Evolutionary conservation across 1,140 invertebrate species (phyloP).

Genomic region (Rhagoletis zephyria): DNA sequence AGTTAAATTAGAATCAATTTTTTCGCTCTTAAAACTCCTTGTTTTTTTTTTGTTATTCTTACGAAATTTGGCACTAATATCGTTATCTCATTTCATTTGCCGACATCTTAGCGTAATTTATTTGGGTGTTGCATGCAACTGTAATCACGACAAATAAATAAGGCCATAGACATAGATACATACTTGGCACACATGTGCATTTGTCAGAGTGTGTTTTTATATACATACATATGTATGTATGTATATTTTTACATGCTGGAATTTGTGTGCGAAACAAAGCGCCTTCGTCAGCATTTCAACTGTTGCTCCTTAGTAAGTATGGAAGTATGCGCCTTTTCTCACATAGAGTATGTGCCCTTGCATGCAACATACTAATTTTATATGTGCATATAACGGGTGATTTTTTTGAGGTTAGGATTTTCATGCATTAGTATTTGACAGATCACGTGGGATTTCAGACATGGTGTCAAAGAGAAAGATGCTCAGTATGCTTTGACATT

Average conservation of each 20-base stretch:
- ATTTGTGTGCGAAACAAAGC: background rate
- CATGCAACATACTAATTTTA: background rate
- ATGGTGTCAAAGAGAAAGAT: too few relatives aligned
- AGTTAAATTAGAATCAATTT: too few relatives aligned
- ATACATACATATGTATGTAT: background rate
- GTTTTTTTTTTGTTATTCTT: background rate
- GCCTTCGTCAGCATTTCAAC: background rate
- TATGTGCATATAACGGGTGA: too few relatives aligned
- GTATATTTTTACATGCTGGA: background rate
- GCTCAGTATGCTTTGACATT: too few relatives aligned
- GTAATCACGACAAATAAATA: background rate
- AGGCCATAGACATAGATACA: background rate
- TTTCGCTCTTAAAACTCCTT: too few relatives aligned
- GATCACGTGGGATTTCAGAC: too few relatives aligned
- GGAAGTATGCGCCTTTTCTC: background rate
- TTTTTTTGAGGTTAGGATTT: too few relatives aligned
- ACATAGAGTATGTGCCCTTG: background rate
- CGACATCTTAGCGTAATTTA: slow-evolving; percentile 29
- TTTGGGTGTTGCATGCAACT: slow-evolving; percentile 41
- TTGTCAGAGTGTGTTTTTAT: background rate
- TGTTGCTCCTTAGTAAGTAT: background rate
- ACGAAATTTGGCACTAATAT: slow-evolving; percentile 6
- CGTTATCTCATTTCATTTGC: slow-evolving; percentile 36
- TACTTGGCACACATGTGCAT: background rate
- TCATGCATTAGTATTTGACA: too few relatives aligned